Evolutionary conservation across 2,797 vertebrate species (phyloP), one percentile per base, ranked within the genome.

Genomic region (Dendrocincla tyrannina): DNA sequence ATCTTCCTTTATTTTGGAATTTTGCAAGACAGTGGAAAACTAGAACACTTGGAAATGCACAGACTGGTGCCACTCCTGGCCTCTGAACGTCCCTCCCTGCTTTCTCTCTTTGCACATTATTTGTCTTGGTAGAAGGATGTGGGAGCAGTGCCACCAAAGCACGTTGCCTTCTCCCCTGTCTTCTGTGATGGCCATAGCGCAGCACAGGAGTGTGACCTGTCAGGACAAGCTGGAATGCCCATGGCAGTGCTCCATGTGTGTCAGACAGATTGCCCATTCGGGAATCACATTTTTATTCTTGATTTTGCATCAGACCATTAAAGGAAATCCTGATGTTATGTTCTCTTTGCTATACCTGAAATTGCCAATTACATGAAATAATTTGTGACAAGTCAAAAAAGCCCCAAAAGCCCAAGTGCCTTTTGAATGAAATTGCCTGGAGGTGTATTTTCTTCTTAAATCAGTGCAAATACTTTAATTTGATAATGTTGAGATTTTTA

Each of bases 281-380:
- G 82, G 92, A 96, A 89, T 93, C 87, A 56, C 2, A 6, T 32
- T 76, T 72, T 73, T 91, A 5, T 89, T 91, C 17, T 28, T 63
- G 39, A 49, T 92, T 95, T 96, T 73, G 66, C 63, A 53, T 86
- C 41, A 35, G 60, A 4, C 11, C 23, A 11, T 22, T 94, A 55
- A 92, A 89, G 80, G 91, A 88, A 63, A 87, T 78, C 12, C 24
- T 74, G 63, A 60, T 84, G 58, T 28, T 56, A 19, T 18, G 49
- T 87, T 96, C 68, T 85, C 41, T 88, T 95, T 94, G 86, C 82
- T 90, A 14, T 53, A 75, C 56, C 20, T 81, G 74, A 86, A 78
- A 62, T 66, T 70, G 10, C 49, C 60, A 76, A 17, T 64, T 93
- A 39, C 20, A 4, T 70, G 24, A 92, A 90, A 84, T 75, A 73